These are phyloP conservation scores for Congeria kusceri DNA, from an alignment of 2,888 invertebrate species.

Conservation along the genomic window DNA sequence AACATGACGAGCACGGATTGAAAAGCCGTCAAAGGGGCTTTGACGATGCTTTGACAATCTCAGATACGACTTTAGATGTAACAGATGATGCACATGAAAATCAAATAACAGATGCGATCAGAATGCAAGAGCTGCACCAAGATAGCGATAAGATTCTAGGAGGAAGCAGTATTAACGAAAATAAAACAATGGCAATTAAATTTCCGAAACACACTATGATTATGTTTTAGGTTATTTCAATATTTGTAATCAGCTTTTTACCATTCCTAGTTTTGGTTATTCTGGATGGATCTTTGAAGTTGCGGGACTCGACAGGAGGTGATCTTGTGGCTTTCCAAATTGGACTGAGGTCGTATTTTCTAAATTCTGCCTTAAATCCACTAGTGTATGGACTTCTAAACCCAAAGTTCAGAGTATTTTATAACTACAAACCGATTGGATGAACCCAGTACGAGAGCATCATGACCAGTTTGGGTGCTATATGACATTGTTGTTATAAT, in stretches of 20 bases:
- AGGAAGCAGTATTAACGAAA: too few species aligned
- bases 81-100: too few species aligned
- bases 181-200: constrained; percentile 5
- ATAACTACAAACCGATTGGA: too few species aligned
- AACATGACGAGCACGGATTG: neutral
- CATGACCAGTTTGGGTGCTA: too few species aligned
- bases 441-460: too few species aligned
- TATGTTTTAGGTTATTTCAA: constrained; percentile 60
- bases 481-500: too few species aligned
- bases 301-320: constrained; percentile 14
- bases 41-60: too few species aligned
- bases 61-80: too few species aligned
- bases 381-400: constrained; percentile 66
- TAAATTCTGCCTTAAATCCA: constrained; percentile 65
- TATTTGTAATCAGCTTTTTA: constrained; percentile 63
- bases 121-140: too few species aligned
- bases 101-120: too few species aligned
- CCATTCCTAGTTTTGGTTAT: constrained; percentile 58
- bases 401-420: constrained; percentile 49
- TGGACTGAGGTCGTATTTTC: constrained; percentile 61
- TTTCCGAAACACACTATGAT: constrained; percentile 60
- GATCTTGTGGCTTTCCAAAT: constrained; percentile 60
- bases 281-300: constrained; percentile 42
- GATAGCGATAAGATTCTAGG: neutral
- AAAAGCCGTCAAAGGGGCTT: too few species aligned